Percentiles rank a stretch among this genome's conserved stretches.
Conservation (phyloP, 2,797 vertebrate genomes). For the Iguana delicatissima region DNA sequence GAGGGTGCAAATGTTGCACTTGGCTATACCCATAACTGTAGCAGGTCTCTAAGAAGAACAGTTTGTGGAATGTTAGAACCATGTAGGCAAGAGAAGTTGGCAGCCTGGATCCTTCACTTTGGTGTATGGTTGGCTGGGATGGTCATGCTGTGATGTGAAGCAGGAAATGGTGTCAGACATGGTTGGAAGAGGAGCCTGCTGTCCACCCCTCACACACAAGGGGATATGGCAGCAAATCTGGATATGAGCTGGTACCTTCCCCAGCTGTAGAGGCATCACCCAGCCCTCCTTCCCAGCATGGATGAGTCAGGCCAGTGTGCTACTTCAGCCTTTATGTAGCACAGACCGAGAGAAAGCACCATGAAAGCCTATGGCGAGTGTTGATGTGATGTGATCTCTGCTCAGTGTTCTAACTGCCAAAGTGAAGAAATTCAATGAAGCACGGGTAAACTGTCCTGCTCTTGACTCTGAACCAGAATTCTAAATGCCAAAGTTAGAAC, state of each 20-base stretch:
- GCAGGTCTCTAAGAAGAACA: slow-evolving; percentile 43
- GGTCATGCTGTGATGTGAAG: background rate
- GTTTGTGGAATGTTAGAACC: slow-evolving; percentile 35
- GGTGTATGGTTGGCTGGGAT: background rate
- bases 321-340: too few species aligned
- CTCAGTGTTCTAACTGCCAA: background rate
- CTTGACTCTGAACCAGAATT: too few species aligned
- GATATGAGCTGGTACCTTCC: too few species aligned
- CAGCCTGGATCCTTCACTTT: slow-evolving; percentile 38
- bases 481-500: too few species aligned
- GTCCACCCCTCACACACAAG: background rate
- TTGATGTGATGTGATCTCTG: background rate
- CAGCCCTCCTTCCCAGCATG: background rate
- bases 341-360: background rate
- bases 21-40: slow-evolving; percentile 6
- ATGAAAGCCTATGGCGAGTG: background rate
- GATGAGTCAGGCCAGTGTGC: too few species aligned
- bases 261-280: background rate
- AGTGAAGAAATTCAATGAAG: too few species aligned
- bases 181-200: background rate
- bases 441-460: too few species aligned
- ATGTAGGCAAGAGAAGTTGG: slow-evolving; percentile 14
- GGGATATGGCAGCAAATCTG: background rate
- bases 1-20: background rate
- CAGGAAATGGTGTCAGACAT: background rate